Base-by-base conservation (phyloP, 2,113 vertebrate genomes). In the Heloderma charlesbogerti region DNA sequence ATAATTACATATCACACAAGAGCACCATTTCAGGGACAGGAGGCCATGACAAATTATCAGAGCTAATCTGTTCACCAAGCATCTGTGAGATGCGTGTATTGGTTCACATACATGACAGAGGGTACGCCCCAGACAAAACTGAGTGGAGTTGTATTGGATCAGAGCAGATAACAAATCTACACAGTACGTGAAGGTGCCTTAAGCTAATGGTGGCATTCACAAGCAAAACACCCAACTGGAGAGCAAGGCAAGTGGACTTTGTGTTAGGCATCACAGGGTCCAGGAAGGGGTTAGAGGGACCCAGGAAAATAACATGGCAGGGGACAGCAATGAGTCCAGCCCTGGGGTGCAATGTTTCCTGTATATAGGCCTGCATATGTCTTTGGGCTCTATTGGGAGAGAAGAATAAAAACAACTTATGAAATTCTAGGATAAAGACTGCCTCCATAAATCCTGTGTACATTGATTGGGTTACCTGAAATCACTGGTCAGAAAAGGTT, bases 71-170 rank as follows among this genome's bases (percentile, higher is more conserved):
- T 34, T 77, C 37, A 40, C 66, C 57, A 66, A 79, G 29, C 5
- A 27, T 60, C n/a, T 60, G 13, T n/a, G 60, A 78, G 74, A 37
- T 34, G 40, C 20, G 27, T 20, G 18, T 72, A 22, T 25, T 15
- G 37, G 7, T 67, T 89, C n/a, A 20, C 60, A 71, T 69, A 69
- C 8, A 13, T 6, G 77, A 71, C 16, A 87, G 63, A 77, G 45
- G 13, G 34, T 92, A 77, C 22, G 54, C 80, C 89, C 79, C 77
- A 87, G 45, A 63, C 57, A 80, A 22, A 43, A 71, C 34, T 90
- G 6, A 88, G 71, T 1, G 13, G 57, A 88, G 75, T 48, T 40
- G 15, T 54, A 75, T 18, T 84, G n/a, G 1, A 79, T 27, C 63
- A 83, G 89, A 20, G 6, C 85, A 77, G n/a, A 18, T 60, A 71